Evolutionary conservation across 2,888 invertebrate species (phyloP), one percentile per base, ranked within the genome.

Genomic region (Andrena marginata): DNA sequence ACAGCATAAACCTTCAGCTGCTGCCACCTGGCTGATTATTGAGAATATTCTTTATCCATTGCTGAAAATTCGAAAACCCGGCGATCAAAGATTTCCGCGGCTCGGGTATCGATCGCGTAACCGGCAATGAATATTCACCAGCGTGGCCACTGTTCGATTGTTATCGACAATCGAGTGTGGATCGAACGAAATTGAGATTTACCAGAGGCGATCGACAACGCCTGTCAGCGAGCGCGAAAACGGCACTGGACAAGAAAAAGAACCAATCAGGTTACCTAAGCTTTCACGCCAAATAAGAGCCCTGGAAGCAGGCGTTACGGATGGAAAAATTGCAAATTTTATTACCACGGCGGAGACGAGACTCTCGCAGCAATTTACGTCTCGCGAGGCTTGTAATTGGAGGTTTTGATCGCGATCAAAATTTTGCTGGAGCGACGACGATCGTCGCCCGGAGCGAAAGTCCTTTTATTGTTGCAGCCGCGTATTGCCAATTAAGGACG

Each of bases 211-310:
- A 23, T 8, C 23, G n/a, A 4, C 56, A 56, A 56, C 10, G 23
- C 1, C 23, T 54, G n/a, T 54, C 54, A 29, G 71, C 35, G 31
- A n/a, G 2, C 42, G 16, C 10, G 31, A 3, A 48, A 64, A 69
- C 16, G 42, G 42, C 42, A 16, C 42, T 42, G 42, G 42, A 16
- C 42, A 73, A 67, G 70, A 49, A 74, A 79, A 74, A 31, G 59
- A 49, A 62, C 31, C 29, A 67, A 78, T 78, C 83, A 29, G 54
- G 76, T 85, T 64, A 35, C 23, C 54, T 16, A 31, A 59, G 80
- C 87, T 86, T 87, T 86, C 87, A 82, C 83, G 13, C 83, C 81
- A 77, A 85, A 86, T 80, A 87, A 51, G 79, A 35, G 20, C 35
- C 33, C 7, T 42, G 1, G 33, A 20, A 20, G 8, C 33, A 13